phyloP scores from a whole-genome alignment of 2,888 invertebrate species.

The Oligia fasciuncula region DNA sequence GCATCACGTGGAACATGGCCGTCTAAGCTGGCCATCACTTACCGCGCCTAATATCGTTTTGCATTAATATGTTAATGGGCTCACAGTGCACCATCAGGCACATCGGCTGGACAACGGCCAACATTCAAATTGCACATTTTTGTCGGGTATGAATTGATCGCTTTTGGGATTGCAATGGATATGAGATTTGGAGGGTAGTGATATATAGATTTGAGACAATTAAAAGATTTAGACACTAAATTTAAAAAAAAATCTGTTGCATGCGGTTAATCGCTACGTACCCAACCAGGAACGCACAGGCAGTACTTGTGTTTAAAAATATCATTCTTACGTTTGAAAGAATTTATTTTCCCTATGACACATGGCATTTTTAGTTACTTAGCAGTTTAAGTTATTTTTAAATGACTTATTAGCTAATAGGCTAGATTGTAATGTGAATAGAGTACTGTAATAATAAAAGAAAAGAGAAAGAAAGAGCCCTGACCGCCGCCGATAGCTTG shows the following conservation, averaged over 20 bases:
- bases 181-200: neutral
- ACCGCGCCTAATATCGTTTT: constrained; percentile 68
- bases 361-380: neutral
- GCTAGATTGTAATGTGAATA: neutral
- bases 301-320: neutral
- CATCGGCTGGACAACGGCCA: constrained; percentile 70
- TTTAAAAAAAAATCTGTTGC: too few species aligned
- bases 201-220: neutral
- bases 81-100: constrained; percentile 61
- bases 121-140: constrained; percentile 71
- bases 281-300: neutral
- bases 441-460: neutral
- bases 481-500: too few species aligned
- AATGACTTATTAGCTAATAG: neutral
- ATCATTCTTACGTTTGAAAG: neutral
- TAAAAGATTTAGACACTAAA: neutral
- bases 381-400: neutral
- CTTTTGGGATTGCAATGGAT: constrained; percentile 30
- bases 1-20: constrained; percentile 32
- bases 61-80: constrained; percentile 76
- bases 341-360: neutral
- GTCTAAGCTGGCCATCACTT: constrained; percentile 65
- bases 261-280: too few species aligned
- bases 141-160: constrained; percentile 53
- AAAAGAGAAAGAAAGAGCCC: too few species aligned